Evolutionary conservation across 2,113 vertebrate species (phyloP), one percentile per base, ranked within the genome.

Genomic region (Mormyrus iriodes): DNA sequence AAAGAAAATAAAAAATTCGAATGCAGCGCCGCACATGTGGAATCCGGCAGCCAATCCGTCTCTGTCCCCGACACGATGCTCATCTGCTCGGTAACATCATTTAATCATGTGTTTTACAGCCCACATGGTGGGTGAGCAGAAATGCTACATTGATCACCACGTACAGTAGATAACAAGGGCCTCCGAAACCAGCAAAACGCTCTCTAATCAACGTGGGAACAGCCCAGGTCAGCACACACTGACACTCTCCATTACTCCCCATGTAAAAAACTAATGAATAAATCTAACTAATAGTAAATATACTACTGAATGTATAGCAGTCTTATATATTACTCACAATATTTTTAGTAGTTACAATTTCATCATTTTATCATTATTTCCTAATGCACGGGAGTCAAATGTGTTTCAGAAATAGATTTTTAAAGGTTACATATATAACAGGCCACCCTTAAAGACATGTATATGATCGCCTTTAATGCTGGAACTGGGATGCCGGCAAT

Each of bases 61-160:
- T 94, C 89, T 93, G 93, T 95, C 92, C 79, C 51, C 61, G 90
- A 55, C 94, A 89, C 89, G 89, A 90, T 91, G 92, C 92, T 92
- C 90, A 91, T 92, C 90, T 90, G 90, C 91, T 93, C 92, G 91
- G 91, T 92, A 94, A 92, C 91, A 94, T 94, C 92, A 93, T 93
- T 94, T 92, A 88, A 90, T 88, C 73, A 13, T 58, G 76, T 69
- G 83, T 88, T 90, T 61, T 53, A 65, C 53, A 88, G 76, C 24
- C 42, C 76, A 49, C 76, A 27, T 0, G 21, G 24, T 65, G 35
- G 35, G 39, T 35, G 48, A 35, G 48, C 17, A 6, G 73, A 83
- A 39, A 39, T 19, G 79, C 82, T 88, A 46, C 90, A 88, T 46
- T 82, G 69, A 84, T 69, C 46, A 31, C 35, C 46, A 31, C 55